Conservation (phyloP, 2,113 vertebrate species). For the Tinamus guttatus region DNA sequence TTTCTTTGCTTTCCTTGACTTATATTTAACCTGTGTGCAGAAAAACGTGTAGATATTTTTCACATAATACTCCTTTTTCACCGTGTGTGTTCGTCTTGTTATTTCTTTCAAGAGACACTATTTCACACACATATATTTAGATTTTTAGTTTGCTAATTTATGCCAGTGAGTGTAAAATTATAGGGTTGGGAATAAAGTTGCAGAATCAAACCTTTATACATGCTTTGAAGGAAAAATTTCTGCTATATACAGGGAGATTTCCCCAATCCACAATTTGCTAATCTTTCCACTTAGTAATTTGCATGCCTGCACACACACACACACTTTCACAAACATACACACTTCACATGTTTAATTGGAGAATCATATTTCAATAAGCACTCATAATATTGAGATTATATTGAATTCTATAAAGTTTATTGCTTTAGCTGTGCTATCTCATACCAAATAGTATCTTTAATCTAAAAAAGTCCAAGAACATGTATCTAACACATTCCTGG, state of each 20-base stretch:
- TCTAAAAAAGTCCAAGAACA: constrained; percentile 13
- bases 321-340: background rate
- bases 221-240: constrained; percentile 6
- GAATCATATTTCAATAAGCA: background rate
- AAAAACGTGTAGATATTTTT: constrained; percentile 32
- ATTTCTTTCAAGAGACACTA: constrained; percentile 50
- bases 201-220: constrained; percentile 62
- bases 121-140: constrained; percentile 65
- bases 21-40: constrained; percentile 11
- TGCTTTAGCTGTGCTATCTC: background rate
- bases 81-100: constrained; percentile 37
- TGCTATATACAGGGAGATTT: background rate
- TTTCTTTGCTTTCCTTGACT: constrained; percentile 22
- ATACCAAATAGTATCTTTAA: constrained; percentile 13
- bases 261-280: constrained; percentile 42
- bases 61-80: constrained; percentile 24
- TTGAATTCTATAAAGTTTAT: background rate
- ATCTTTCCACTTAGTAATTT: constrained; percentile 34
- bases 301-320: background rate
- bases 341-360: constrained; percentile 1
- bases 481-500: constrained; percentile 21
- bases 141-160: constrained; percentile 66
- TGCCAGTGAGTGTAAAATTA: constrained; percentile 72
- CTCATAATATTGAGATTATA: background rate
- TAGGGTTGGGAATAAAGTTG: constrained; percentile 51